Evolutionary conservation across 2,888 invertebrate genomes (phyloP), one percentile per base, ranked within the genome.

Genomic region (Phoronis australis): DNA sequence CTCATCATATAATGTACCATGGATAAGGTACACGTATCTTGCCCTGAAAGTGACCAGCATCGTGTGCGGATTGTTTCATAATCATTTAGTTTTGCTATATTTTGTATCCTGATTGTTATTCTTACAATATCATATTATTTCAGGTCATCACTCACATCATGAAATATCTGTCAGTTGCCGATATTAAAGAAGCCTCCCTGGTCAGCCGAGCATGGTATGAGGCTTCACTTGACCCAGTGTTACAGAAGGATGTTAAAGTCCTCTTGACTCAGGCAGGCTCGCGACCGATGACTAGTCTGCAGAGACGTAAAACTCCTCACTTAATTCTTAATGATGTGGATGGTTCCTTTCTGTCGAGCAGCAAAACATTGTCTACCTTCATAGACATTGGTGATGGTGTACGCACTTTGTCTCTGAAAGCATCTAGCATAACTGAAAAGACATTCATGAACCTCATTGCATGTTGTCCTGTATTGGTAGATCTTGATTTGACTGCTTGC

Each of bases 191-290:
- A 41, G 85, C 85, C 35, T 83, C 85, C 57, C 79, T 84, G 58
- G 84, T 85, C 23, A 85, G 84, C 67, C 80, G 75, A 20, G 77
- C 81, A 0, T 87, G 87, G 86, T 83, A 84, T 56, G 80, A 83
- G 53, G 87, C 86, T 15, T 82, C 85, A 4, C 81, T 84, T 62
- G 83, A 85, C 62, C 76, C 76, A 1, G 80, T 82, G 54, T 81
- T 82, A 53, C 81, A 83, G 60, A 71, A 81, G 51, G 81, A 82
- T 48, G 81, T 83, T 71, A 74, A 80, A 26, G 77, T 82, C 41
- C 69, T 81, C 41, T 75, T 77, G 24, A 60, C 64, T 12, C 55
- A 56, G n/a, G 46, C 61, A 9, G 42, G 57, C 5, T 48, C 50
- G 15, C 48, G 52, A 26, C 47, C 53, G 2, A 49, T 64, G 1